phyloP scores from a whole-genome alignment of 2,113 vertebrate species.

The Theristicus caerulescens region DNA sequence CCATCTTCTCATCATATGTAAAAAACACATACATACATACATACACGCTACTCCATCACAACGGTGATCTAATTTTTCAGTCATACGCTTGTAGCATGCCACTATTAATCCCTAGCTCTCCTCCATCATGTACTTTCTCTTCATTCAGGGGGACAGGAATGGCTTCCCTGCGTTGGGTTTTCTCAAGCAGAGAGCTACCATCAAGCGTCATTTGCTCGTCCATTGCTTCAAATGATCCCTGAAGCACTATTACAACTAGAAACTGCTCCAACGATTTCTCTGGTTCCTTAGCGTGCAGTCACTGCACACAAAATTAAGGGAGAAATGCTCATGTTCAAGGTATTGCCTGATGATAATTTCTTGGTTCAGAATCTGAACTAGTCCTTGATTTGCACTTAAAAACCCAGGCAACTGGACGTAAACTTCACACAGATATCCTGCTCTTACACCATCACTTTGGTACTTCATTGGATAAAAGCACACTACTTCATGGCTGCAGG shows the following conservation, averaged over 20 bases:
- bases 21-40: background rate
- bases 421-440: background rate
- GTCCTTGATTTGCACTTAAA: background rate
- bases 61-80: background rate
- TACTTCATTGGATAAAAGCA: background rate
- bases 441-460: background rate
- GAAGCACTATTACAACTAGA: background rate
- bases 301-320: background rate
- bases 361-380: background rate
- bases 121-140: background rate
- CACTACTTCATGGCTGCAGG: fast-evolving
- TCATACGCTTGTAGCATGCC: background rate
- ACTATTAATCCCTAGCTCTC: background rate
- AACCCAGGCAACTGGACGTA: background rate
- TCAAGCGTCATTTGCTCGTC: background rate
- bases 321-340: background rate
- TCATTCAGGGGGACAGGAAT: background rate
- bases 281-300: background rate
- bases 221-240: background rate
- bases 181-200: background rate
- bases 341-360: background rate
- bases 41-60: background rate
- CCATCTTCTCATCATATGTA: background rate
- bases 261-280: background rate
- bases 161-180: background rate